Evolutionary conservation across 2,888 invertebrate species (phyloP).

Genomic region (Caenorhabditis sp.): DNA sequence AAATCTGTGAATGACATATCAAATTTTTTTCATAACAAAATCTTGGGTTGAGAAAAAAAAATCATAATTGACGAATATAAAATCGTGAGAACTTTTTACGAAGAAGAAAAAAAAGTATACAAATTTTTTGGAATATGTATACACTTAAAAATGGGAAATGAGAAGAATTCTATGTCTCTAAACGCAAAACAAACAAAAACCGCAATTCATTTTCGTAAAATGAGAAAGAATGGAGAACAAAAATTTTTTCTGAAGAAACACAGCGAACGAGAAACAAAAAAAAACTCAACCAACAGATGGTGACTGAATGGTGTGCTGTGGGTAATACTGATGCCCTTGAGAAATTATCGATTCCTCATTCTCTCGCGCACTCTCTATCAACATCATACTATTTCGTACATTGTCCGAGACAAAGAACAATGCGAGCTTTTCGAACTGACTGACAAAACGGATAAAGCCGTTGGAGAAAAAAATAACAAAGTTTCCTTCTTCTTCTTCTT

Average conservation of each 20-base stretch:
- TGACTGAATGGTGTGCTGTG: slow-evolving; percentile 1
- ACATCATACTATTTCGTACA: slow-evolving; percentile 7
- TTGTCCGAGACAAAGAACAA: slow-evolving; percentile 3
- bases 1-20: too few species aligned
- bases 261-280: too few species aligned
- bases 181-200: slow-evolving; percentile 4
- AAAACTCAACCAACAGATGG: neutral
- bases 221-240: slow-evolving; percentile 4
- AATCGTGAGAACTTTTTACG: too few species aligned
- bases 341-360: slow-evolving; percentile 38
- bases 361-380: slow-evolving; percentile 11
- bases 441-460: neutral
- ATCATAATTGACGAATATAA: too few species aligned
- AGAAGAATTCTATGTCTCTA: neutral
- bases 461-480: neutral
- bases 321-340: slow-evolving; percentile 36
- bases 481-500: neutral
- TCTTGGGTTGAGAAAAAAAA: too few species aligned
- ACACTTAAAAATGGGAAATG: neutral
- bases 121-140: neutral
- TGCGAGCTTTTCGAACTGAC: neutral
- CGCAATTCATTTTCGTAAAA: slow-evolving; percentile 11
- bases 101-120: too few species aligned
- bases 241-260: neutral
- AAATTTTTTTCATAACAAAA: too few species aligned